Conservation (phyloP, 2,797 vertebrate genomes). For the Lindbergichthys nudifrons region DNA sequence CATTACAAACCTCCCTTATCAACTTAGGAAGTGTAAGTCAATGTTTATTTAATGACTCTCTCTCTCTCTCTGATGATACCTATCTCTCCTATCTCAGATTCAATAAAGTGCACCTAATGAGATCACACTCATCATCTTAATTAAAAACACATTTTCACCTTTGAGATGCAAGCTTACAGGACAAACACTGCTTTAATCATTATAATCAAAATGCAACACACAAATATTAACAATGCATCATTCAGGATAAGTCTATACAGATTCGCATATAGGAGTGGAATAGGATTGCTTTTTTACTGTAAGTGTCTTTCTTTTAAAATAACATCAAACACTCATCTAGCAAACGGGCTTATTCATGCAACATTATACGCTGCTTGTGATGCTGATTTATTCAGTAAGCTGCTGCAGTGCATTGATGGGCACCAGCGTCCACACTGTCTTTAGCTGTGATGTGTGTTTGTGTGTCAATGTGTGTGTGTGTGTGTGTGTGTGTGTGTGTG, state of each 20-base stretch:
- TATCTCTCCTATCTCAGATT: constrained; percentile 46
- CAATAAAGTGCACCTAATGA: constrained; percentile 35
- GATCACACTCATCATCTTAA: constrained; percentile 32
- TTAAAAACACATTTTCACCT: constrained; percentile 33
- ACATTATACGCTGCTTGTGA: constrained; percentile 21
- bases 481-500: constrained; percentile 31
- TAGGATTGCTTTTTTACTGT: background rate
- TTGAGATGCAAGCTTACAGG: constrained; percentile 5
- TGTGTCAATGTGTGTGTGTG: constrained; percentile 22
- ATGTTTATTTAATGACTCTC: constrained; percentile 36
- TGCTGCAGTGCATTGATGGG: constrained; percentile 25
- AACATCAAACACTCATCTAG: constrained; percentile 20
- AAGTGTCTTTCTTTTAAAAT: constrained; percentile 22
- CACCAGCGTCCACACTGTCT: constrained; percentile 1
- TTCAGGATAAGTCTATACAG: background rate
- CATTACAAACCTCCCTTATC: constrained; percentile 16
- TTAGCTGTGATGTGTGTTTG: constrained; percentile 48
- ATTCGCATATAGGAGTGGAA: constrained; percentile 19
- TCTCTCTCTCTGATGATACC: constrained; percentile 25
- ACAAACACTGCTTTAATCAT: constrained; percentile 27
- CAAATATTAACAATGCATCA: constrained; percentile 24
- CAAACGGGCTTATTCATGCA: constrained; percentile 12
- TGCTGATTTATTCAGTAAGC: constrained; percentile 53
- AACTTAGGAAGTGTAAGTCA: constrained; percentile 46
- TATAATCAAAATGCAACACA: constrained; percentile 8